Evolutionary conservation across 35 echinoderm and acorn worm species (phyloP).

Genomic region (Lytechinus pictus): DNA sequence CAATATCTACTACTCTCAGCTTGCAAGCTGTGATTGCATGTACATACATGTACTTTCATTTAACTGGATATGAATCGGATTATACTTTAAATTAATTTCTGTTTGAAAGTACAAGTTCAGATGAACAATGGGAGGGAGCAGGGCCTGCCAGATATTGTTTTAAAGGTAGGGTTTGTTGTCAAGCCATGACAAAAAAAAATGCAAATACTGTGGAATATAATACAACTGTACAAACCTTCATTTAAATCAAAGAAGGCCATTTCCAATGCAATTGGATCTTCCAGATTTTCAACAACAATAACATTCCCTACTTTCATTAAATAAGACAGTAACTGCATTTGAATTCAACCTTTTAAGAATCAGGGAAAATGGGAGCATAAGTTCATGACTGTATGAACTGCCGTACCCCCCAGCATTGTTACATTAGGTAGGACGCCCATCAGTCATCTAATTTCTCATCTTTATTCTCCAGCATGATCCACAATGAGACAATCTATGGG

Average conservation of each 20-base stretch:
- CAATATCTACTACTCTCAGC: neutral
- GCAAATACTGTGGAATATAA: no score
- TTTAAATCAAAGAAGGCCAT: neutral
- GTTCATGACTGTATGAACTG: neutral
- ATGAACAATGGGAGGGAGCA: no score
- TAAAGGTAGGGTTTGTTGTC: no score
- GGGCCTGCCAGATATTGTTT: no score
- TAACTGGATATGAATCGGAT: neutral
- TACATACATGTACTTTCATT: neutral
- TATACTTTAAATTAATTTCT: no score
- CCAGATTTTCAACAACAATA: neutral
- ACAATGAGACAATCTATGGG: neutral
- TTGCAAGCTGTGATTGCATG: neutral
- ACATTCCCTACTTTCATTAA: neutral
- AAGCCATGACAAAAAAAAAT: no score
- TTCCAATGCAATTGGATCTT: neutral
- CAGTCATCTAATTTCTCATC: constrained; percentile 33
- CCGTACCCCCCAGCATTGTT: neutral
- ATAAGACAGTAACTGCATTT: neutral
- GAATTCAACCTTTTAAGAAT: neutral
- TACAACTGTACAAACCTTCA: neutral
- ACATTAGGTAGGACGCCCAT: constrained; percentile 16
- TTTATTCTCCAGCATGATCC: neutral
- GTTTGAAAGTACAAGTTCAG: no score
- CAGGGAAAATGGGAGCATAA: neutral